A percentile compares a stretch with the other conserved stretches of the same genome.
Conservation (phyloP, 2,888 invertebrate genomes). For the Teinopalpus imperialis region DNA sequence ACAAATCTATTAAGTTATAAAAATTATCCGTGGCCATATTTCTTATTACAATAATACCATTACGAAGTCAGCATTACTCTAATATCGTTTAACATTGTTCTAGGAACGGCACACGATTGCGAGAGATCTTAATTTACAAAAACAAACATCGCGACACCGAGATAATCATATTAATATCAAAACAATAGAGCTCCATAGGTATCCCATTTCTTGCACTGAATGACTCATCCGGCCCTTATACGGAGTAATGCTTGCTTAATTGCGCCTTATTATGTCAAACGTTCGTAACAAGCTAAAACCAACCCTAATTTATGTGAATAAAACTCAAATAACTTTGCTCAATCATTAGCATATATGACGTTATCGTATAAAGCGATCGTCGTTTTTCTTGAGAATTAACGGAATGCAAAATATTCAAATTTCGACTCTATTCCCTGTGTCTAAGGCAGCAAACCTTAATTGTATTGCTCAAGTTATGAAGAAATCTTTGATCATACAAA, state of each 20-base stretch:
- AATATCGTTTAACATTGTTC: constrained; percentile 27
- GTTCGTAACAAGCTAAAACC: constrained; percentile 30
- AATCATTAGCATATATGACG: constrained; percentile 13
- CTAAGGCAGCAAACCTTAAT: constrained; percentile 1
- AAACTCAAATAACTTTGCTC: constrained; percentile 18
- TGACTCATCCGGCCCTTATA: constrained; percentile 61
- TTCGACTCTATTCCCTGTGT: not conserved
- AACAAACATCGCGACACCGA: constrained; percentile 36
- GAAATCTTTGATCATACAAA: not conserved
- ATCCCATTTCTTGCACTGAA: constrained; percentile 62
- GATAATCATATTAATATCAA: constrained; percentile 50
- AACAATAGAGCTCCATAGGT: constrained; percentile 51
- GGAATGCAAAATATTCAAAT: constrained; percentile 1
- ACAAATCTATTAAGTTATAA: no score
- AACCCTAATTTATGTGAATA: constrained; percentile 34
- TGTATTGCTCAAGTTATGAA: not conserved
- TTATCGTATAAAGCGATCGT: not conserved
- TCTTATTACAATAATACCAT: no score
- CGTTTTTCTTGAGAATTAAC: constrained; percentile 7
- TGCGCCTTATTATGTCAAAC: constrained; percentile 43
- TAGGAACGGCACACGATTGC: constrained; percentile 27
- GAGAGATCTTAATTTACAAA: constrained; percentile 48
- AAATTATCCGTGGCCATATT: no score
- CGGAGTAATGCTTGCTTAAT: constrained; percentile 52
- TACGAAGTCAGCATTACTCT: not conserved